phyloP scores from a whole-genome alignment of 2,888 invertebrate species.

The Tromatobia lineatoria region DNA sequence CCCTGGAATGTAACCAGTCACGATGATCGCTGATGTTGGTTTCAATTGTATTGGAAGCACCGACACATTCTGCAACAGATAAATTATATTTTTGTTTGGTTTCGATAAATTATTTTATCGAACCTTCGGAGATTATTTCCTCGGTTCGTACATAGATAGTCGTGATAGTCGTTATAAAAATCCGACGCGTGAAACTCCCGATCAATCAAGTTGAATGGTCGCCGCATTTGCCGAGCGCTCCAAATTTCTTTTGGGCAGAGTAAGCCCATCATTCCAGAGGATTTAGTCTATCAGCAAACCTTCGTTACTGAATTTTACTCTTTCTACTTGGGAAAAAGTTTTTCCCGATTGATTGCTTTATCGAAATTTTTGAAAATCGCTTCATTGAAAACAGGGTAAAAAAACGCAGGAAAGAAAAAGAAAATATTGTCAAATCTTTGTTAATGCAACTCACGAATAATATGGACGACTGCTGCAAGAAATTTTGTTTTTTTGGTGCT shows the following conservation, averaged over 20 bases:
- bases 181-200: conserved; percentile 69
- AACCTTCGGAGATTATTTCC: conserved; percentile 7
- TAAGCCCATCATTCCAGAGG: conserved; percentile 26
- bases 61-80: conserved; percentile 76
- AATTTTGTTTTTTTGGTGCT: conserved; percentile 27
- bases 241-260: conserved; percentile 30
- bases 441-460: conserved; percentile 51
- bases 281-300: background rate
- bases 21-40: conserved; percentile 80
- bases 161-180: conserved; percentile 75
- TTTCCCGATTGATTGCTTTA: background rate
- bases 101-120: conserved; percentile 18
- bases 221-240: conserved; percentile 45
- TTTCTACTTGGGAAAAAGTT: background rate
- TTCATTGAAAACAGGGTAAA: background rate
- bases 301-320: background rate
- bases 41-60: conserved; percentile 74
- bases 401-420: background rate
- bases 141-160: conserved; percentile 75
- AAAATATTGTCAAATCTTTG: background rate
- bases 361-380: background rate
- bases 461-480: background rate
- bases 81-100: conserved; percentile 12
- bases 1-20: conserved; percentile 82
- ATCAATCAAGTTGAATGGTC: conserved; percentile 39